Conservation (phyloP, 2,797 vertebrate genomes). For the Jordanella pulchra region DNA sequence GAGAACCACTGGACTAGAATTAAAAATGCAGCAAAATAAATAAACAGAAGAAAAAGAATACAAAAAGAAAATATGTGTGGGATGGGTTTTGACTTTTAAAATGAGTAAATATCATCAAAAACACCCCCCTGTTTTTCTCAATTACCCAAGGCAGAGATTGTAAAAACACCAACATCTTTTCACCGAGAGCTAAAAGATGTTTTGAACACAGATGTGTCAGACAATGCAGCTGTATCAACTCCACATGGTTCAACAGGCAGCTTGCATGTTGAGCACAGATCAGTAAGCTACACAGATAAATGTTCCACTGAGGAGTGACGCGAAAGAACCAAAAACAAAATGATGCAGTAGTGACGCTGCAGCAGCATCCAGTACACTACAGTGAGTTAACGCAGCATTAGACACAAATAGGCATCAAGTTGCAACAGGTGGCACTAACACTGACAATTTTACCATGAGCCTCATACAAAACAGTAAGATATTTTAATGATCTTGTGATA, state of each 20-base stretch:
- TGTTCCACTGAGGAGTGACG: slow-evolving; percentile 46
- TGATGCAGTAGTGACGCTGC: slow-evolving; percentile 53
- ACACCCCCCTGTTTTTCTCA: slow-evolving; percentile 41
- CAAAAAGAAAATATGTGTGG: slow-evolving; percentile 36
- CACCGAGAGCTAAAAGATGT: slow-evolving; percentile 74
- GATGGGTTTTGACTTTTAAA: slow-evolving; percentile 41
- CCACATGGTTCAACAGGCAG: slow-evolving; percentile 57
- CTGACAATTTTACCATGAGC: slow-evolving; percentile 63
- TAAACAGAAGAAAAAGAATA: slow-evolving; percentile 30
- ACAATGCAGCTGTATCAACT: slow-evolving; percentile 50
- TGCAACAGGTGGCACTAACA: slow-evolving; percentile 12
- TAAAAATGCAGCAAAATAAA: slow-evolving; percentile 31
- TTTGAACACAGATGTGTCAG: slow-evolving; percentile 63
- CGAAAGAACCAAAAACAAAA: slow-evolving; percentile 31
- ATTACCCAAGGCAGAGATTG: slow-evolving; percentile 84
- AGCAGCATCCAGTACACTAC: slow-evolving; percentile 46
- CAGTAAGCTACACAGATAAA: slow-evolving; percentile 52
- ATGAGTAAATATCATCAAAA: slow-evolving; percentile 45
- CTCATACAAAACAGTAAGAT: slow-evolving; percentile 29
- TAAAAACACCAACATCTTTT: slow-evolving; percentile 85
- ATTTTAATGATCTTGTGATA: not conserved
- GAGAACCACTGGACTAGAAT: slow-evolving; percentile 9
- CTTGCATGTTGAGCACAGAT: slow-evolving; percentile 62
- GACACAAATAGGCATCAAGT: slow-evolving; percentile 50
- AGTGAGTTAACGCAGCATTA: slow-evolving; percentile 46